These are phyloP conservation scores for Loxodonta africana DNA, from an alignment of 2,113 vertebrate species.

Conservation along the genomic window DNA sequence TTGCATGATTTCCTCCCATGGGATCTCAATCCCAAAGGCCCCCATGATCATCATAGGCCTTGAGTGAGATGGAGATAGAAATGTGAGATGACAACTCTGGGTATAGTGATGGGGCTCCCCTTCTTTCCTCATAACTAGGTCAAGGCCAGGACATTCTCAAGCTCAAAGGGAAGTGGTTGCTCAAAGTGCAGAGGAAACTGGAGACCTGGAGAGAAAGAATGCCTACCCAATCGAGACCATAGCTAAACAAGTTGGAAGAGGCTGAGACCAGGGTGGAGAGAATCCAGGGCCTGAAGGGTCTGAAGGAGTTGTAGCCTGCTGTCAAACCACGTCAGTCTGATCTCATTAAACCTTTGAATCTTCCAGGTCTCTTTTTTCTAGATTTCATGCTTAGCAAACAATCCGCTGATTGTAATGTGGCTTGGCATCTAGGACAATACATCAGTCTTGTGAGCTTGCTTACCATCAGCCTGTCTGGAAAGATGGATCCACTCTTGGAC, in stretches of 20 bases:
- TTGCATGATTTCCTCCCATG: neutral
- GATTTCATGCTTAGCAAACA: constrained; percentile 28
- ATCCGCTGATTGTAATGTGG: neutral
- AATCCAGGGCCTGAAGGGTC: neutral
- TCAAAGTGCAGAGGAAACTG: neutral
- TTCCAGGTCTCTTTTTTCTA: neutral
- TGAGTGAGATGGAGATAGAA: neutral
- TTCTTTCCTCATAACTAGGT: neutral
- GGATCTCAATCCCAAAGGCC: neutral
- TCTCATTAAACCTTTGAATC: neutral
- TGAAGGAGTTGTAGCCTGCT: too few species aligned
- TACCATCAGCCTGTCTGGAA: neutral
- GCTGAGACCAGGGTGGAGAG: neutral
- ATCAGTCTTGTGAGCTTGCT: neutral
- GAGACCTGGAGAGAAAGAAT: neutral
- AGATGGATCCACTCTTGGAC: neutral
- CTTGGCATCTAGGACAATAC: neutral
- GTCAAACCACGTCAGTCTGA: neutral
- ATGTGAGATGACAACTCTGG: neutral
- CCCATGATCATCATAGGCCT: neutral
- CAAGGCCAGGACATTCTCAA: neutral
- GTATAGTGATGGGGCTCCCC: neutral
- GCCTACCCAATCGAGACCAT: neutral
- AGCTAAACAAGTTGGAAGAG: neutral
- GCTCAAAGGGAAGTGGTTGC: neutral